Evolutionary conservation across 2,888 invertebrate genomes (phyloP).

Genomic region (Drosophila antonietae): DNA sequence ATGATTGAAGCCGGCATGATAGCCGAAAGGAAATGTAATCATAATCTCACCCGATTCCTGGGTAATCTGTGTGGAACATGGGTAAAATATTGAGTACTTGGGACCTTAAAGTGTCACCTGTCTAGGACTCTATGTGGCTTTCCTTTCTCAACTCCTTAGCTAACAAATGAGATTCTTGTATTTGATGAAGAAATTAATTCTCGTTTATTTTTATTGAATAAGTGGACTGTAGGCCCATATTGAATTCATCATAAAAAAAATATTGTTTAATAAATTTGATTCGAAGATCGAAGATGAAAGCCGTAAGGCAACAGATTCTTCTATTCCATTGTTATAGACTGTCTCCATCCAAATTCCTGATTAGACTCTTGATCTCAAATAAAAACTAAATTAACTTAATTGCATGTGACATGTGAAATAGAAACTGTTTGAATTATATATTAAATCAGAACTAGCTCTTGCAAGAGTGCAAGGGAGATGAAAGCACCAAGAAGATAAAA

Average conservation of each 20-base stretch:
- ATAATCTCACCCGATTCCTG: constrained; percentile 98
- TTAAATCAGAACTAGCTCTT: not conserved
- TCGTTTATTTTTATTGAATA: not conserved
- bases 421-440: not conserved
- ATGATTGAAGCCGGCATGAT: constrained; percentile 99
- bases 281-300: not conserved
- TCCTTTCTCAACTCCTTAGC: not conserved
- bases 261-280: not conserved
- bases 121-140: not conserved
- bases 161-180: not conserved
- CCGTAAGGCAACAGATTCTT: not conserved
- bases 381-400: not conserved
- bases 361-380: too few relatives aligned
- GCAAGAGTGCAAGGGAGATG: too few relatives aligned
- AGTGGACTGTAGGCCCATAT: not conserved
- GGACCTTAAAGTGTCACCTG: not conserved
- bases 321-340: not conserved
- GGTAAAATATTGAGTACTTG: constrained; percentile 5
- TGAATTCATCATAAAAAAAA: not conserved
- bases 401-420: not conserved
- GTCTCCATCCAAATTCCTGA: too few relatives aligned
- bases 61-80: constrained; percentile 88
- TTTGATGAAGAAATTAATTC: too few relatives aligned
- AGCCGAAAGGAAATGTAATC: constrained; percentile 99
- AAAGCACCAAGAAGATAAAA: not conserved